These are phyloP conservation scores for Nebria salina DNA, from an alignment of 2,888 invertebrate genomes.

Conservation along the genomic window DNA sequence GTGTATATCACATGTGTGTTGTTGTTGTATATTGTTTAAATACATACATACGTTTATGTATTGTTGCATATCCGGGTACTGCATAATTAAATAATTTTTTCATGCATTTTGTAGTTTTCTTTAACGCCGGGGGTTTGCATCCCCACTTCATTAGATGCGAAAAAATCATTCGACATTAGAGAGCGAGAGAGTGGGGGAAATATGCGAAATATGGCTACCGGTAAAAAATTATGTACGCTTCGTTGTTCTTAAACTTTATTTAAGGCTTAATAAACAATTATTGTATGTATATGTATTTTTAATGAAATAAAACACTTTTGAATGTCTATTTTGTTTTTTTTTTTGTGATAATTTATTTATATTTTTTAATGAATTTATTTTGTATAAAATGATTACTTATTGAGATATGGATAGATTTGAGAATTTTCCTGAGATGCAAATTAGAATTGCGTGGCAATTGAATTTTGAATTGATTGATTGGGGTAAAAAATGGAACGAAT, in stretches of 20 bases:
- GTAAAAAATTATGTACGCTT: conserved; percentile 52
- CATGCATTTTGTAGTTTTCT: conserved; percentile 41
- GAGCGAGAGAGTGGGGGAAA: conserved; percentile 53
- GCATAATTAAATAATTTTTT: conserved; percentile 39
- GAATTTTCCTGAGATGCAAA: not conserved
- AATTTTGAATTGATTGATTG: not conserved
- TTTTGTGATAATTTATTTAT: too few relatives aligned
- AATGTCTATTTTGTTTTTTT: too few relatives aligned
- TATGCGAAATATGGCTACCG: conserved; percentile 56
- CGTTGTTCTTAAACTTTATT: not conserved
- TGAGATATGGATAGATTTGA: too few relatives aligned
- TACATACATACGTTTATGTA: conserved; percentile 7
- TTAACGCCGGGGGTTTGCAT: conserved; percentile 50
- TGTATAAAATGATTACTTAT: too few relatives aligned
- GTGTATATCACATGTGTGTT: not conserved
- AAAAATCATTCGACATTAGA: conserved; percentile 59
- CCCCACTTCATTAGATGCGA: conserved; percentile 57
- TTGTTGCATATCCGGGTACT: conserved; percentile 17
- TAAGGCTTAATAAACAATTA: not conserved
- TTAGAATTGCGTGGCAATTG: not conserved
- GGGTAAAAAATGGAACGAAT: not conserved
- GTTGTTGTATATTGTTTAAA: not conserved
- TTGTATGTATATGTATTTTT: not conserved
- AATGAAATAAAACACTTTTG: not conserved
- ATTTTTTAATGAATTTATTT: too few relatives aligned